Conservation (phyloP, 2,888 invertebrate species). For the Hedychridium roseum region DNA sequence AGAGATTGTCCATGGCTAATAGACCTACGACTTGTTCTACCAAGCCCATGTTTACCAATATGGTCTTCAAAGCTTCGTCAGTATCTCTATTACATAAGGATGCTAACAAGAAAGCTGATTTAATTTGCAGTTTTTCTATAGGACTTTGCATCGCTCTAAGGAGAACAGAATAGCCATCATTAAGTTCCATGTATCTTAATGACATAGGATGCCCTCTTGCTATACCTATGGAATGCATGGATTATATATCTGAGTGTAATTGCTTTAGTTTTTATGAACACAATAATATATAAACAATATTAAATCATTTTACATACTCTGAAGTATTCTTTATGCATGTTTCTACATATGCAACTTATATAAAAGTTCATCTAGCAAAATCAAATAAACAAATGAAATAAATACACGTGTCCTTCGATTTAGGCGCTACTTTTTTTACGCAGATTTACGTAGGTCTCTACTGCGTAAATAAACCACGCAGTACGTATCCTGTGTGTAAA, state of each 20-base stretch:
- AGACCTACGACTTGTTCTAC: conserved; percentile 55
- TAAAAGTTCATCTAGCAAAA: no score
- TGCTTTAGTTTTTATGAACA: no score
- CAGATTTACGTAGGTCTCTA: no score
- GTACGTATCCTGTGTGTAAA: no score
- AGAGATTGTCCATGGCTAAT: conserved; percentile 42
- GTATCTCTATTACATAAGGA: conserved; percentile 66
- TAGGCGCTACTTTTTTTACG: no score
- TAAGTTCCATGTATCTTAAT: conserved; percentile 69
- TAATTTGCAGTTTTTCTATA: conserved; percentile 71
- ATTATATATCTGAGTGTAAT: no score
- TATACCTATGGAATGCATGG: conserved; percentile 67
- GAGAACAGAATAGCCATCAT: conserved; percentile 74
- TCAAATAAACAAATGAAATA: no score
- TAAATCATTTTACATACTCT: background rate
- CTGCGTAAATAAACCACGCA: no score
- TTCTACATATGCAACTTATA: no score
- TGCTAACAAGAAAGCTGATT: conserved; percentile 77
- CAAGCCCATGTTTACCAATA: conserved; percentile 57
- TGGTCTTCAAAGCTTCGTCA: conserved; percentile 42
- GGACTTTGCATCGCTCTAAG: conserved; percentile 69
- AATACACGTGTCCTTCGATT: no score
- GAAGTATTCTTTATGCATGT: no score
- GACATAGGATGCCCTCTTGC: conserved; percentile 72
- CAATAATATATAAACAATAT: background rate